phyloP scores from a whole-genome alignment of 2,113 vertebrate species.

The Pachycephala philippinensis region DNA sequence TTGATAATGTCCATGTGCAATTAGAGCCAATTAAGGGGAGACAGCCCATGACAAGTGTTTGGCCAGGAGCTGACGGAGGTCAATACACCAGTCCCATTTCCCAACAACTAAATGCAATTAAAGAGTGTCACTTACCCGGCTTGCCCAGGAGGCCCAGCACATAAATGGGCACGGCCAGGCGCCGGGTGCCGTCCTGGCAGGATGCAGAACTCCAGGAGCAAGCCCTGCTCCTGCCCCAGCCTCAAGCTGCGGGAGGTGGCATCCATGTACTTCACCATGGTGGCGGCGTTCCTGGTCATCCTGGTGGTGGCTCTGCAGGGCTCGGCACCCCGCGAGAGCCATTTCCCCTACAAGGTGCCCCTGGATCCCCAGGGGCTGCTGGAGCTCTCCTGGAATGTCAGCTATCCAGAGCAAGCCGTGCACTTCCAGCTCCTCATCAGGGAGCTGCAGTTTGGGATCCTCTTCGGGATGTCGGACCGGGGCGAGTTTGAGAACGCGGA shows the following conservation, averaged over 20 bases:
- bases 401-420: conserved; percentile 76
- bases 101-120: conserved; percentile 89
- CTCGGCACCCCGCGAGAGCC: not conserved
- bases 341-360: conserved; percentile 81
- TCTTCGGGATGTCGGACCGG: conserved; percentile 91
- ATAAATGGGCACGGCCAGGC: conserved; percentile 71
- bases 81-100: conserved; percentile 84
- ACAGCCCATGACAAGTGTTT: conserved; percentile 72
- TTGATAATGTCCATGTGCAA: conserved; percentile 83
- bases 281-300: conserved; percentile 84
- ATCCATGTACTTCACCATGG: conserved; percentile 86
- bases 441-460: conserved; percentile 74
- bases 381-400: conserved; percentile 91
- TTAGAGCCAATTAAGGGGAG: conserved; percentile 81
- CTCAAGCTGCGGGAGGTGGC: conserved; percentile 78
- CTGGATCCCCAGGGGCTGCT: conserved; percentile 83
- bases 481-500: conserved; percentile 86
- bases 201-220: conserved; percentile 54
- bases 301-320: conserved; percentile 87
- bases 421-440: conserved; percentile 78
- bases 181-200: not conserved
- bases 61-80: conserved; percentile 67
- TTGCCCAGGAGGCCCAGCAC: conserved; percentile 2
- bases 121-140: conserved; percentile 1
- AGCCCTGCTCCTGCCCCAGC: conserved; percentile 35